Conservation (phyloP, 2,113 vertebrate species). For the Capreolus pygargus region DNA sequence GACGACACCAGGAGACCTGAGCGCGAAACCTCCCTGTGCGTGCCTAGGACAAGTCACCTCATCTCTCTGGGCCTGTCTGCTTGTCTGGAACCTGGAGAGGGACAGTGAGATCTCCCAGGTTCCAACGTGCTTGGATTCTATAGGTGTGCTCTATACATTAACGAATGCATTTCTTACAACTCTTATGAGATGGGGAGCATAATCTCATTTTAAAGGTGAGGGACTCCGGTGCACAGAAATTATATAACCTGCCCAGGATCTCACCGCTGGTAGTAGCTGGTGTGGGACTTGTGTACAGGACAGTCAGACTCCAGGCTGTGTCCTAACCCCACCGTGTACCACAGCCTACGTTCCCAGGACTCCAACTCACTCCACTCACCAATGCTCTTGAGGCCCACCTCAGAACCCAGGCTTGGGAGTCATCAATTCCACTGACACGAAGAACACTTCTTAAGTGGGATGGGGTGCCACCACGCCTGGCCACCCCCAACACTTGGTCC, state of each 20-base stretch:
- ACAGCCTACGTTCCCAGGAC: neutral
- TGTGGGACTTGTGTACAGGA: neutral
- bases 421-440: neutral
- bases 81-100: neutral
- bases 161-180: neutral
- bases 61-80: neutral
- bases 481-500: neutral
- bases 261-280: neutral
- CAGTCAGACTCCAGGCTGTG: neutral
- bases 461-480: neutral
- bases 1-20: neutral
- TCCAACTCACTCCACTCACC: neutral
- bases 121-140: neutral
- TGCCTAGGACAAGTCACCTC: neutral
- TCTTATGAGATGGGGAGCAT: neutral
- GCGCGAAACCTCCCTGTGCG: neutral
- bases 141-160: neutral
- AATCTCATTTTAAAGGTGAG: neutral
- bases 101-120: neutral
- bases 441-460: neutral
- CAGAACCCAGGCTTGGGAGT: neutral
- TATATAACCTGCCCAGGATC: neutral
- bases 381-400: neutral
- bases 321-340: neutral
- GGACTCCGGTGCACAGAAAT: neutral